Base-by-base conservation (phyloP, 2,888 invertebrate genomes). In the Xanthorhoe designata region DNA sequence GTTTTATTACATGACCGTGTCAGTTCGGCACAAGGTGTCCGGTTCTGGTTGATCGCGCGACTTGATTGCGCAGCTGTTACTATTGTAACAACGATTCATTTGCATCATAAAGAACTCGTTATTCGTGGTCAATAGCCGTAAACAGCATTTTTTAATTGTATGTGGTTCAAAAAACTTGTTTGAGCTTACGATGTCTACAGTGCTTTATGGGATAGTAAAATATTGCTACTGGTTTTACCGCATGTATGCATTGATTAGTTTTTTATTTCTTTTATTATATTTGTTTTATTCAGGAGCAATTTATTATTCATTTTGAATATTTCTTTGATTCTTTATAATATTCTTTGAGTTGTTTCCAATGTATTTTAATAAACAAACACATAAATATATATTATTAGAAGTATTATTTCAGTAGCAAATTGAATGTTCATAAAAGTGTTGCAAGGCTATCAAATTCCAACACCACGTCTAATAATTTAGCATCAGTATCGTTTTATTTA, bases 1-100 rank as follows among this genome's bases (percentile, higher is more conserved):
- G 17, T 58, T 49, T 32, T 32, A 29, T 0, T 55, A 29, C 51
- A 19, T 10, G 32, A 15, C 1, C 42, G 56, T 56, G 24, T 52
- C 54, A 35, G 58, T 54, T 45, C 13, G 59, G 38, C 54, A 54
- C 65, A 70, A 66, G 71, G 74, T 74, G 74, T 70, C 65, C 68
- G 53, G 62, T 67, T 62, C 66, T 62, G 66, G 68, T 70, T 56
- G 69, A 67, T 70, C 65, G 70, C 68, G 32, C 67, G 64, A 51
- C 64, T 64, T 63, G 71, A 72, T 74, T 64, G 72, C 52, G 68
- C 74, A 72, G 71, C 72, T 72, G 74, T 66, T 64, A 60, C 64
- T 15, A 32, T 66, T 54, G 54, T 63, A 63, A 60, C 47, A 53
- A 50, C 57, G 57, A 17, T 68, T 61, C 57, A 68, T 68, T 68